Evolutionary conservation across 2,113 vertebrate genomes (phyloP).

Genomic region (Crotophaga sulcirostris): DNA sequence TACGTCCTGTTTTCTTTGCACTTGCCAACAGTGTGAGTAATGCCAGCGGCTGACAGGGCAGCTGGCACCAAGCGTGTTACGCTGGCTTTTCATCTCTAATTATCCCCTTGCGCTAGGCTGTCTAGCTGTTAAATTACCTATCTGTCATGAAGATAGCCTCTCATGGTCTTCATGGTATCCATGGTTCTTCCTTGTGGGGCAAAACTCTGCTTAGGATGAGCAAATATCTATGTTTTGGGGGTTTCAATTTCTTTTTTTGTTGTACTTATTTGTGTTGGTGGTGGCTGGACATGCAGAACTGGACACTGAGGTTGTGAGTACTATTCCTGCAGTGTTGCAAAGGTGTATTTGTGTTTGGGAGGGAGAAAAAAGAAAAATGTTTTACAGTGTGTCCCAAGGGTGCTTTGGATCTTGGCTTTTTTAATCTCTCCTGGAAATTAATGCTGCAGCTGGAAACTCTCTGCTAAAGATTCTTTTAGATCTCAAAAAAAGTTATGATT

Average conservation of each 20-base stretch:
- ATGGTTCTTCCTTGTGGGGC: neutral
- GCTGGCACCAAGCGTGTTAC: constrained; percentile 5
- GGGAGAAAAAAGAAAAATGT: neutral
- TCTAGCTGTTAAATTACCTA: neutral
- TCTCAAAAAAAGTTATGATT: neutral
- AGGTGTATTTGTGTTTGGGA: neutral
- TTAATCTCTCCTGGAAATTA: neutral
- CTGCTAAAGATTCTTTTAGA: neutral
- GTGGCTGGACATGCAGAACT: neutral
- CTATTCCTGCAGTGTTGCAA: neutral
- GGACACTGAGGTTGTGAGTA: neutral
- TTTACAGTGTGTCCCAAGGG: neutral
- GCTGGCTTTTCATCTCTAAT: constrained; percentile 41
- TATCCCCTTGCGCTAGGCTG: neutral
- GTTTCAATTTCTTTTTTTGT: neutral
- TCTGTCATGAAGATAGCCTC: neutral
- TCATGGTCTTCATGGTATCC: neutral
- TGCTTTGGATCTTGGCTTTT: neutral
- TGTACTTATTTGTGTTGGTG: neutral
- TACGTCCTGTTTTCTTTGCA: constrained; percentile 26
- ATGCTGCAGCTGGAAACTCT: neutral
- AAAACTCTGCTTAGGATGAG: neutral
- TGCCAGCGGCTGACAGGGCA: constrained; percentile 9
- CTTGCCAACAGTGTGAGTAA: constrained; percentile 15
- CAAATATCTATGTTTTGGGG: neutral